These are phyloP conservation scores for Trichonephila clavata DNA, from an alignment of 1,140 invertebrate genomes.

Conservation along the genomic window DNA sequence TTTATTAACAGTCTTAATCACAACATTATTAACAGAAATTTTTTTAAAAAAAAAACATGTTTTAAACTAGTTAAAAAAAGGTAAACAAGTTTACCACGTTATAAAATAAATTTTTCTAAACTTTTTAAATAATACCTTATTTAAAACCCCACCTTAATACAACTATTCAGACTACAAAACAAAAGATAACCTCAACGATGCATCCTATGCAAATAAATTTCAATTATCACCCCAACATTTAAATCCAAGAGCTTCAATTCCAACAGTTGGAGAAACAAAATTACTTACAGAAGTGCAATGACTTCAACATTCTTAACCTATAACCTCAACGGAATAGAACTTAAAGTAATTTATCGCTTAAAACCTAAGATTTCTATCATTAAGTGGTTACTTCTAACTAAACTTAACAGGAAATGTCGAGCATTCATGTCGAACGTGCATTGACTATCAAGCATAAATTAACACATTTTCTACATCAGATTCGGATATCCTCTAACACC, in stretches of 20 bases:
- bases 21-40: no score
- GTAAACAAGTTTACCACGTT: no score
- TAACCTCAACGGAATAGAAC: neutral
- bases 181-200: no score
- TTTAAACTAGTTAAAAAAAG: no score
- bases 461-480: neutral
- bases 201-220: neutral
- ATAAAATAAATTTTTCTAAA: no score
- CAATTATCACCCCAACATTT: neutral
- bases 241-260: neutral
- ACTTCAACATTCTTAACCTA: neutral
- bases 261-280: neutral
- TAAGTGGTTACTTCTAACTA: neutral
- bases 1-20: no score
- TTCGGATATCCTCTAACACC: neutral
- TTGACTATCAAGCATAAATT: neutral
- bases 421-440: neutral
- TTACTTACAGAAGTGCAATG: neutral
- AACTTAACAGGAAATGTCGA: neutral
- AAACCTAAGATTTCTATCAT: neutral
- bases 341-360: constrained; percentile 21
- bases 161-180: no score
- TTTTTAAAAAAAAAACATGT: no score
- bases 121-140: no score
- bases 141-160: no score